phyloP scores from a whole-genome alignment of 1,140 invertebrate species.

The Drosophila ogumai region DNA sequence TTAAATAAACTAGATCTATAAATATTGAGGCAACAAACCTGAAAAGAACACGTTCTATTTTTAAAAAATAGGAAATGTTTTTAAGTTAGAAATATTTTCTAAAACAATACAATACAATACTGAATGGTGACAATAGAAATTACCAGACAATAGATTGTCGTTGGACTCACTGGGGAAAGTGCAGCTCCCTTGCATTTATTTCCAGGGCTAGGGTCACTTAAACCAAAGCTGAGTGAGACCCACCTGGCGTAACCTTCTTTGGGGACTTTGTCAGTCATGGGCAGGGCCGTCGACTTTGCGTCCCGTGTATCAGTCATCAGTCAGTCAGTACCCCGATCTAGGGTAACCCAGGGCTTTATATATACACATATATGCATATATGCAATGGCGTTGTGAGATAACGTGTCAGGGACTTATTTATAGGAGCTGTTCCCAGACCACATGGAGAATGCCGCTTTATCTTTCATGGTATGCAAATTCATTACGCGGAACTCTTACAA shows the following conservation, averaged over 20 bases:
- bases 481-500: conserved; percentile 49
- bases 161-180: background rate
- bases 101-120: background rate
- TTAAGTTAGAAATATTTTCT: background rate
- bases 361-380: background rate
- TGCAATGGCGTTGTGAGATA: conserved; percentile 29
- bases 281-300: conserved; percentile 17
- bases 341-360: conserved; percentile 12
- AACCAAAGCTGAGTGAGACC: conserved; percentile 12
- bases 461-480: conserved; percentile 59
- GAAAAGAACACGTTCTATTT: conserved; percentile 30
- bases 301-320: conserved; percentile 18
- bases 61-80: conserved; percentile 2
- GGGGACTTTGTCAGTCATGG: conserved; percentile 27
- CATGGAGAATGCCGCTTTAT: conserved; percentile 32
- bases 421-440: conserved; percentile 15
- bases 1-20: conserved; percentile 33
- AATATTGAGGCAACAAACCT: conserved; percentile 7
- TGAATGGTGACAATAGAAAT: background rate
- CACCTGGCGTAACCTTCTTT: conserved; percentile 40
- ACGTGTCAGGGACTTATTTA: conserved; percentile 39
- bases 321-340: conserved; percentile 8
- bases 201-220: conserved; percentile 28
- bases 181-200: conserved; percentile 3
- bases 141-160: background rate